phyloP scores from a whole-genome alignment of 2,797 vertebrate genomes.

The Aplochiton taeniatus region DNA sequence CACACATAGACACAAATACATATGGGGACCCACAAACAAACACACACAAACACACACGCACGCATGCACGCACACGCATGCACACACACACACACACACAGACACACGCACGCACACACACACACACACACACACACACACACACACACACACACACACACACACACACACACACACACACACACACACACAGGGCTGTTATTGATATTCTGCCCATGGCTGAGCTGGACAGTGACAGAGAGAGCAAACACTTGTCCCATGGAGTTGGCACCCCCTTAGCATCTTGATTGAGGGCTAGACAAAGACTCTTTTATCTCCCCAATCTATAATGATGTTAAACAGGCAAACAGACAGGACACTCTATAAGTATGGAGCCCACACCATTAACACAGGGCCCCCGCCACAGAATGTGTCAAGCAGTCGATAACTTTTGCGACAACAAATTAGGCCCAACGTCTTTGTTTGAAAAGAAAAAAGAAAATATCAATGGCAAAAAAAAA shows the following conservation, averaged over 20 bases:
- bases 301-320: conserved; percentile 21
- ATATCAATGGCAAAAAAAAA: background rate
- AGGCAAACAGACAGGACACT: conserved; percentile 11
- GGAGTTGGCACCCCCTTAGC: conserved; percentile 15
- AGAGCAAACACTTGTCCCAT: conserved; percentile 26
- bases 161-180: conserved; percentile 1
- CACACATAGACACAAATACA: background rate
- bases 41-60: conserved; percentile 7
- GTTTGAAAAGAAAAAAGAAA: no score
- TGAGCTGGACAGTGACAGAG: conserved; percentile 8
- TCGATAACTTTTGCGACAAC: background rate
- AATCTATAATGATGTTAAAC: conserved; percentile 21
- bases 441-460: no score
- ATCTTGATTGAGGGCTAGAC: conserved; percentile 28
- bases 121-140: conserved; percentile 3
- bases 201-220: conserved; percentile 19
- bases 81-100: background rate
- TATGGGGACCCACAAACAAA: conserved; percentile 8
- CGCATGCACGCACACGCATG: conserved; percentile 5
- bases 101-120: background rate
- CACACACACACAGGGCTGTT: conserved; percentile 8
- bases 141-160: conserved; percentile 3
- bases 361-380: conserved; percentile 6
- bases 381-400: conserved; percentile 10
- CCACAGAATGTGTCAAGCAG: background rate